phyloP scores from a whole-genome alignment of 2,113 vertebrate genomes.

The Xerus inauris region DNA sequence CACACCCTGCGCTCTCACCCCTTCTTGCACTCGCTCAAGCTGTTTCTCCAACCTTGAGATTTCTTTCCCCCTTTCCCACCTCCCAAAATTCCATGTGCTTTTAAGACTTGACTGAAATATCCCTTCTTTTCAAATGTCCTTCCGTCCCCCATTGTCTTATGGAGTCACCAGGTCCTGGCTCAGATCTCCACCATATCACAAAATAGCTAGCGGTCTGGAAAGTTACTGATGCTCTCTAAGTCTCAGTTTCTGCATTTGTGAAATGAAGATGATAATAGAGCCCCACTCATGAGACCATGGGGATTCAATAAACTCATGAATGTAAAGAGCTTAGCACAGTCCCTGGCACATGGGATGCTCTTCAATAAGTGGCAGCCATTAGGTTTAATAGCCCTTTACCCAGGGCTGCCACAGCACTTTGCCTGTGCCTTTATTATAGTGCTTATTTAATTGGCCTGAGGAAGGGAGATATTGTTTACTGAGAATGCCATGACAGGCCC shows the following conservation, averaged over 20 bases:
- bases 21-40: neutral
- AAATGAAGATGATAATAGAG: slow-evolving; percentile 53
- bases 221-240: neutral
- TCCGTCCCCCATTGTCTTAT: neutral
- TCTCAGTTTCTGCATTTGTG: neutral
- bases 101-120: neutral
- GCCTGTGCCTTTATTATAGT: slow-evolving; percentile 33
- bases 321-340: slow-evolving; percentile 55
- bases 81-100: neutral
- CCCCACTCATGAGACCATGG: slow-evolving; percentile 5
- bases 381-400: slow-evolving; percentile 39
- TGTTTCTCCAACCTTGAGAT: neutral
- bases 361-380: slow-evolving; percentile 54
- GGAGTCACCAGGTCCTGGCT: neutral
- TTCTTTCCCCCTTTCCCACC: neutral
- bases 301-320: slow-evolving; percentile 8
- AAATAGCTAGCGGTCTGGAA: neutral
- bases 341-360: slow-evolving; percentile 59
- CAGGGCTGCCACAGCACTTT: slow-evolving; percentile 34
- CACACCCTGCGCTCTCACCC: accelerated
- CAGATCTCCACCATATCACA: neutral
- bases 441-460: slow-evolving; percentile 60
- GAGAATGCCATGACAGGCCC: slow-evolving; percentile 20
- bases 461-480: slow-evolving; percentile 36
- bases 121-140: neutral